These are phyloP conservation scores for Oryzias sinensis DNA, from an alignment of 2,797 vertebrate genomes.

Conservation along the genomic window DNA sequence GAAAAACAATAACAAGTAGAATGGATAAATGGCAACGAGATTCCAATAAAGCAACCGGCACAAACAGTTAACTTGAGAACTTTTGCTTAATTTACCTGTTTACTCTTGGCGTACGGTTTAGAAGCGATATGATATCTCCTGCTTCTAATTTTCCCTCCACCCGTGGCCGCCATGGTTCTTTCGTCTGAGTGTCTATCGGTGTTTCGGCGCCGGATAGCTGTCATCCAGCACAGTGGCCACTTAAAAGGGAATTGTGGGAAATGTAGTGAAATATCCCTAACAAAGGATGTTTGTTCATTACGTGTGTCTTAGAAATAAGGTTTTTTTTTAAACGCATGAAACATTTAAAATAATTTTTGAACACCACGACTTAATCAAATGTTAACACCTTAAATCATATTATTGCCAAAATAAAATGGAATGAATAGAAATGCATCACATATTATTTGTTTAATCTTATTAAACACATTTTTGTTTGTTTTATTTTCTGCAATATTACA, in stretches of 20 bases:
- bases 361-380: neutral
- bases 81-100: constrained; percentile 73
- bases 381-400: neutral
- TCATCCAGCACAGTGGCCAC: constrained; percentile 63
- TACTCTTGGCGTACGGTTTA: constrained; percentile 84
- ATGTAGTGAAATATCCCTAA: constrained; percentile 55
- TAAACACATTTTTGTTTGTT: too few relatives aligned
- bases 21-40: constrained; percentile 18
- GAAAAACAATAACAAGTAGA: constrained; percentile 71
- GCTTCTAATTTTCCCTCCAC: constrained; percentile 88
- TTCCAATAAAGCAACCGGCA: neutral
- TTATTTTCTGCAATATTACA: too few relatives aligned
- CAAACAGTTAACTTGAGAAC: neutral
- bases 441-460: too few relatives aligned
- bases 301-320: too few relatives aligned
- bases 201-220: constrained; percentile 80
- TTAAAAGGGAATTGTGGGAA: constrained; percentile 61
- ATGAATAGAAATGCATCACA: too few relatives aligned
- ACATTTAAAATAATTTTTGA: neutral
- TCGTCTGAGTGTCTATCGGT: constrained; percentile 73
- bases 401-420: neutral
- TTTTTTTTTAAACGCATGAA: neutral
- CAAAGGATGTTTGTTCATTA: constrained; percentile 34
- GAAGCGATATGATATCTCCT: constrained; percentile 82
- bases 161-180: constrained; percentile 84